A percentile compares a stretch with the other conserved stretches of the same genome.
These are phyloP conservation scores for Pseudolycoriella hygida DNA, from an alignment of 2,888 invertebrate species.

Conservation along the genomic window DNA sequence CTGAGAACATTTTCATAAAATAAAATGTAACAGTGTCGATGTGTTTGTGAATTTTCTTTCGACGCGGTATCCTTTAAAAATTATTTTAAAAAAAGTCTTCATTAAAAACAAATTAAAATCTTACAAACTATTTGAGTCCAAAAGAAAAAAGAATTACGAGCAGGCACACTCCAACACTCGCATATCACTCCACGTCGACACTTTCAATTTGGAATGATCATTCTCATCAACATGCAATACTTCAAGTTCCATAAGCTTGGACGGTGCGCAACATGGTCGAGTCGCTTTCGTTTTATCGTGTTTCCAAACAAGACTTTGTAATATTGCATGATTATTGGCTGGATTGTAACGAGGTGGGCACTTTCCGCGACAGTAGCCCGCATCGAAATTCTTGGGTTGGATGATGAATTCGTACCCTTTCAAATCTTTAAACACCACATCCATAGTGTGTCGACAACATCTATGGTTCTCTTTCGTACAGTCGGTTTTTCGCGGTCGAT, in stretches of 20 bases:
- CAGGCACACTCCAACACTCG: constrained; percentile 54
- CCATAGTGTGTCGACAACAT: constrained; percentile 49
- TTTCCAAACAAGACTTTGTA: constrained; percentile 49
- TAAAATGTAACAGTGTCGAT: too few relatives aligned
- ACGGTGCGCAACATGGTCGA: constrained; percentile 51
- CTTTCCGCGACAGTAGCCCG: constrained; percentile 50
- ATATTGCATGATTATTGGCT: constrained; percentile 49
- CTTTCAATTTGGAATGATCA: constrained; percentile 39
- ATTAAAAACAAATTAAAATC: too few relatives aligned
- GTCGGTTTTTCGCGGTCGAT: constrained; percentile 31
- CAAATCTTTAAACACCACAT: constrained; percentile 45
- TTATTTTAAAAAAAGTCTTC: too few relatives aligned
- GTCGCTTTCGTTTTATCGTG: constrained; percentile 33
- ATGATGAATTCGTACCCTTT: constrained; percentile 45
- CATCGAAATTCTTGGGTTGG: constrained; percentile 51
- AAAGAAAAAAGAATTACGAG: constrained; percentile 28
- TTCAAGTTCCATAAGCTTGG: constrained; percentile 43
- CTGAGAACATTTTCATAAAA: too few relatives aligned
- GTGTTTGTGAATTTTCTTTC: too few relatives aligned
- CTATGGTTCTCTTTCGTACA: constrained; percentile 35
- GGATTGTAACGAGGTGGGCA: constrained; percentile 50
- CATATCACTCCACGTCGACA: constrained; percentile 53
- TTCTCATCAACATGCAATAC: constrained; percentile 46
- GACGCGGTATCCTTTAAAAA: too few relatives aligned
- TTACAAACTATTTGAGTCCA: too few relatives aligned